These are phyloP conservation scores for Acanthoscelides obtectus DNA, from an alignment of 2,888 invertebrate genomes.

Conservation along the genomic window DNA sequence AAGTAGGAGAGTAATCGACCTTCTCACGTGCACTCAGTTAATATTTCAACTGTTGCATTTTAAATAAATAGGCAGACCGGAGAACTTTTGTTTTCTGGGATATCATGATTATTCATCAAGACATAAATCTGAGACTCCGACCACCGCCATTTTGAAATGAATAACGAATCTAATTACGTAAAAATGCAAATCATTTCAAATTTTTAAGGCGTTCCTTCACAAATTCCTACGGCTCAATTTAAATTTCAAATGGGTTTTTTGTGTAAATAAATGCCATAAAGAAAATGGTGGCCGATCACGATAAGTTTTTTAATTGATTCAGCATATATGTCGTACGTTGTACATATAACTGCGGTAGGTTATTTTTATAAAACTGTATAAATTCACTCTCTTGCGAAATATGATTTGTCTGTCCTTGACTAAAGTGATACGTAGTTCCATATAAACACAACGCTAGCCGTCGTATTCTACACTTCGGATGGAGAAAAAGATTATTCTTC, in stretches of 20 bases:
- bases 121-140: background rate
- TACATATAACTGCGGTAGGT: constrained; percentile 2
- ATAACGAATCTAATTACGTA: background rate
- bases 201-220: constrained; percentile 16
- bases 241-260: constrained; percentile 19
- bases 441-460: constrained; percentile 10
- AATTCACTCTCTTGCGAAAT: constrained; percentile 16
- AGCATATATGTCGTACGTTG: constrained; percentile 16
- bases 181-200: background rate
- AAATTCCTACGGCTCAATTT: constrained; percentile 14
- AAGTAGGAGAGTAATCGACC: background rate
- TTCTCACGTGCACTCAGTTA: background rate
- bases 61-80: background rate
- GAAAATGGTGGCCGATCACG: constrained; percentile 18
- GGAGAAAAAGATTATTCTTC: constrained; percentile 1
- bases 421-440: constrained; percentile 17
- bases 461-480: constrained; percentile 16
- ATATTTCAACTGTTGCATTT: background rate
- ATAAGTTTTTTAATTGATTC: constrained; percentile 19
- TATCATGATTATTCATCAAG: background rate
- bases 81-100: background rate
- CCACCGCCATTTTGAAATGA: background rate
- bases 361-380: background rate
- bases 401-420: constrained; percentile 24
- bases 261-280: constrained; percentile 14